Evolutionary conservation across 2,797 vertebrate species (phyloP), one percentile per base, ranked within the genome.

Genomic region (Podarcis lilfordi): DNA sequence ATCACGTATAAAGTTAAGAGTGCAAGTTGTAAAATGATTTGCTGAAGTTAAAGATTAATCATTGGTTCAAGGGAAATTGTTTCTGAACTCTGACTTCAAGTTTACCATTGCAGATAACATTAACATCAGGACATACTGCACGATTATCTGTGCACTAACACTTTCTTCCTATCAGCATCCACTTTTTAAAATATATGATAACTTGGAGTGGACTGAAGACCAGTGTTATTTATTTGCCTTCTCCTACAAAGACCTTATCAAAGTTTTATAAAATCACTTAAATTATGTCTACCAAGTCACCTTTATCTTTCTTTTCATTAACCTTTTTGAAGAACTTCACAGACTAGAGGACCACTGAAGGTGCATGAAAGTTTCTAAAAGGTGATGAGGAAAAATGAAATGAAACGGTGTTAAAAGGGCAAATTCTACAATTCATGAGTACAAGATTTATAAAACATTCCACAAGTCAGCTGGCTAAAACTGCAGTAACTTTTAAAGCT

Each of bases 301-400:
- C 43, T 71, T 84, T 78, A 50, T 78, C 81, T 86, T 69, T 32
- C 32, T 84, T 72, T 91, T 88, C 50, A 88, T 91, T 91, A 86
- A 91, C 32, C 80, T 88, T 84, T 64, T 64, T 40, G 55, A 82
- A 76, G 71, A 82, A 69, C 40, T 72, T 55, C 59, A 74, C 80
- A 79, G 32, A 27, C 79, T 74, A 68, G 37, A 76, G 77, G 19
- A 82, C 29, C 50, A 74, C 35, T 40, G 66, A 79, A 71, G 45
- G 61, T 84, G 35, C 82, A 88, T 21, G 25, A 45, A 84, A 64
- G 64, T 88, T 83, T 78, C 9, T 27, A 59, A 88, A 83, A 69
- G 37, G 4, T 59, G 43, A 55, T 55, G 74, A 66, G 59, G 59
- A 50, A 76, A 82, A 68, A 27, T 35, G 43, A 69, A 84, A 59